A percentile compares a stretch with the other conserved stretches of the same genome.
Conservation (phyloP, 2,888 invertebrate genomes). For the Mayetiola destructor region DNA sequence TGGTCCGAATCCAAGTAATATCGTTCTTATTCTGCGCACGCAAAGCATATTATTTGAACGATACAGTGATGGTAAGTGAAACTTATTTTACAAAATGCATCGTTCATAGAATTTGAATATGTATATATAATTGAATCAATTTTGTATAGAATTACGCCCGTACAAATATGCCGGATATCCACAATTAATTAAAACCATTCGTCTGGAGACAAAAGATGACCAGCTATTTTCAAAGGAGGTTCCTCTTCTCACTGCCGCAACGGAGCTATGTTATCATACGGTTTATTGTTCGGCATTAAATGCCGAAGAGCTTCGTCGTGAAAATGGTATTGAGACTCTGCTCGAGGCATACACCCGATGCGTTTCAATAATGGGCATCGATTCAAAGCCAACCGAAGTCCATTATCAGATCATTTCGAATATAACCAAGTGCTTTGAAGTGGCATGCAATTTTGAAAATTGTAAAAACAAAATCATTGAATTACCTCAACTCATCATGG, state of each 20-base stretch:
- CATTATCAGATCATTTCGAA: slow-evolving; percentile 84
- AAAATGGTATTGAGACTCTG: slow-evolving; percentile 75
- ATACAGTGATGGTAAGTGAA: slow-evolving; percentile 59
- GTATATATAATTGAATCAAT: slow-evolving; percentile 11
- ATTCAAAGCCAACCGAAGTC: slow-evolving; percentile 61
- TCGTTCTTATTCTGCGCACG: slow-evolving; percentile 77
- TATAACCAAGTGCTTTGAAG: slow-evolving; percentile 84
- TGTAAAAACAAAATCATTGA: slow-evolving; percentile 79
- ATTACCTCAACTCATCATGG: slow-evolving; percentile 72
- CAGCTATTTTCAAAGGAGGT: slow-evolving; percentile 75
- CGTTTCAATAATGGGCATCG: slow-evolving; percentile 72
- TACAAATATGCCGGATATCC: slow-evolving; percentile 99
- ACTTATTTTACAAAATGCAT: not conserved
- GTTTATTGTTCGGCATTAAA: slow-evolving; percentile 92
- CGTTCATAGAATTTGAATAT: slow-evolving; percentile 16
- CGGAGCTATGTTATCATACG: slow-evolving; percentile 90
- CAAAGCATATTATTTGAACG: slow-evolving; percentile 90
- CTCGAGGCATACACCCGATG: slow-evolving; percentile 88
- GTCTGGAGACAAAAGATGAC: slow-evolving; percentile 84
- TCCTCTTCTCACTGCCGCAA: slow-evolving; percentile 77
- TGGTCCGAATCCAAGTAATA: slow-evolving; percentile 90
- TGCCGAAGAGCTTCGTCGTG: slow-evolving; percentile 90
- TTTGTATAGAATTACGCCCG: slow-evolving; percentile 60
- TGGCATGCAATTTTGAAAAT: slow-evolving; percentile 83
- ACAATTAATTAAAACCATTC: slow-evolving; percentile 88